These are phyloP conservation scores for Catharus bicknelli DNA, from an alignment of 2,113 vertebrate species.

Conservation along the genomic window DNA sequence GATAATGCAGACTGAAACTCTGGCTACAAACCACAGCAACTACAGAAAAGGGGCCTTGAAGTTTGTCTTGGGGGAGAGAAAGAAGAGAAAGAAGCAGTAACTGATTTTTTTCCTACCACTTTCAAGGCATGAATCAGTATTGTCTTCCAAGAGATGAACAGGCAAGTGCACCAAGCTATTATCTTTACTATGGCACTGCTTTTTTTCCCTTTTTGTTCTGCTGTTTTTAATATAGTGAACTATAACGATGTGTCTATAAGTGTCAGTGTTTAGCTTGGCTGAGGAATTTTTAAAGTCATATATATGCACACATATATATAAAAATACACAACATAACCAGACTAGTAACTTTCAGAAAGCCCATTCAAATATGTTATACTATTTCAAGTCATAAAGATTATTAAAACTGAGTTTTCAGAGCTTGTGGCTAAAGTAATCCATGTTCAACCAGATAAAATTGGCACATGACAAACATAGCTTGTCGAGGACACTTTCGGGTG, in stretches of 20 bases:
- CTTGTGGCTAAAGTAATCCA: not conserved
- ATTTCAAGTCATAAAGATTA: not conserved
- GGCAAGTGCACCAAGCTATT: not conserved
- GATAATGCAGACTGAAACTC: not conserved
- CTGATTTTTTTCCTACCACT: not conserved
- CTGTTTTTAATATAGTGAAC: not conserved
- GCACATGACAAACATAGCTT: not conserved
- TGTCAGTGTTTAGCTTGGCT: not conserved
- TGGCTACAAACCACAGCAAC: not conserved
- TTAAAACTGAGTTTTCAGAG: not conserved
- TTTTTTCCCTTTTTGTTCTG: accelerated
- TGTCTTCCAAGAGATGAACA: not conserved
- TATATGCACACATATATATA: not conserved
- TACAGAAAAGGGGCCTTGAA: not conserved
- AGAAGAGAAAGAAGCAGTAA: not conserved
- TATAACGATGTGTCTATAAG: not conserved
- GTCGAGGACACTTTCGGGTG: not conserved
- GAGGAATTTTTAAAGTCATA: not conserved
- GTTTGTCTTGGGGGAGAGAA: not conserved
- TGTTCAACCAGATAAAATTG: not conserved
- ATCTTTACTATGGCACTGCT: not conserved
- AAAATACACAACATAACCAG: not conserved
- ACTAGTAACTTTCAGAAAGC: not conserved
- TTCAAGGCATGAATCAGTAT: not conserved
- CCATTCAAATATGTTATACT: not conserved